phyloP scores from a whole-genome alignment of 2,797 vertebrate species.

The Leptodactylus fallax region DNA sequence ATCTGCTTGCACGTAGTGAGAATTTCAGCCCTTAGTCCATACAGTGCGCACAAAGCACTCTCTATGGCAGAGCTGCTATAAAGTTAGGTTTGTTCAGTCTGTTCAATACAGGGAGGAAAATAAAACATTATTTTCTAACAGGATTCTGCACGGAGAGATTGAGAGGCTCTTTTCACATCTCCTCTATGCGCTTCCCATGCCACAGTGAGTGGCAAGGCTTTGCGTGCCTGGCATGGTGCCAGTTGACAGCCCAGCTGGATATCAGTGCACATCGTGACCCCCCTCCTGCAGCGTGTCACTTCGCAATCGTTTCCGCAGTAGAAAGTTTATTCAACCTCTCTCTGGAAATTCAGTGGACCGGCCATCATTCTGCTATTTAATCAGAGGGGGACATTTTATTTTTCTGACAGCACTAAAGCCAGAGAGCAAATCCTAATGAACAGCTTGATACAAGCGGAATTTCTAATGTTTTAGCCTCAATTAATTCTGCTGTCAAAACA shows the following conservation, averaged over 20 bases:
- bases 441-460: slow-evolving; percentile 89
- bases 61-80: not conserved
- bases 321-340: slow-evolving; percentile 97
- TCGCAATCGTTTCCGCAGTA: slow-evolving; percentile 89
- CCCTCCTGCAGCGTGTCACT: slow-evolving; percentile 86
- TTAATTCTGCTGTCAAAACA: slow-evolving; percentile 97
- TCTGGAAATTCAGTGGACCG: slow-evolving; percentile 82
- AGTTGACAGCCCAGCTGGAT: slow-evolving; percentile 95
- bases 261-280: slow-evolving; percentile 86
- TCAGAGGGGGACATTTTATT: slow-evolving; percentile 86
- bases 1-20: too few relatives aligned
- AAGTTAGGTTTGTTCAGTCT: not conserved
- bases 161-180: slow-evolving; percentile 46
- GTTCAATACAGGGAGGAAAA: not conserved
- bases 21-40: not conserved
- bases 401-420: slow-evolving; percentile 89
- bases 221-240: slow-evolving; percentile 91
- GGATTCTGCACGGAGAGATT: not conserved
- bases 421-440: slow-evolving; percentile 88
- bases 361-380: slow-evolving; percentile 87
- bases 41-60: not conserved
- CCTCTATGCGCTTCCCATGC: slow-evolving; percentile 85
- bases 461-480: slow-evolving; percentile 91
- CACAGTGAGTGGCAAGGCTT: slow-evolving; percentile 77
- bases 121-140: slow-evolving; percentile 19